phyloP scores from a whole-genome alignment of 2,113 vertebrate species.

The Taurulus bubalis region DNA sequence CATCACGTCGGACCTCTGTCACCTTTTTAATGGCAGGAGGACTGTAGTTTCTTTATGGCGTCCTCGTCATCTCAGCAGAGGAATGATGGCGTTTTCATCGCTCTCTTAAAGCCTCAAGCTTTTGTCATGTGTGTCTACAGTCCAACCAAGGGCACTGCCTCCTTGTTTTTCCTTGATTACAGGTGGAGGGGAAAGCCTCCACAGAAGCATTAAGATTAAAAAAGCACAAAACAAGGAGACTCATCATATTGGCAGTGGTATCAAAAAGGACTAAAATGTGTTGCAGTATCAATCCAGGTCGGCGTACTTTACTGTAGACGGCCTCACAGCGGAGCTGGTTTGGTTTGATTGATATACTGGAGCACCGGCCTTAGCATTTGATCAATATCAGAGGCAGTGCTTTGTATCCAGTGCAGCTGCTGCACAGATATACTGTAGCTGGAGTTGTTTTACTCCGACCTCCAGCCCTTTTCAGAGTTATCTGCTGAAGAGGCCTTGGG shows the following conservation, averaged over 20 bases:
- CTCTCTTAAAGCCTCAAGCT: slow-evolving; percentile 53
- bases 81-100: slow-evolving; percentile 56
- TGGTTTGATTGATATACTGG: slow-evolving; percentile 54
- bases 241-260: slow-evolving; percentile 2
- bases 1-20: slow-evolving; percentile 29
- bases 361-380: slow-evolving; percentile 49
- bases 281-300: slow-evolving; percentile 11
- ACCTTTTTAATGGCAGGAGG: slow-evolving; percentile 10
- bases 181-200: slow-evolving; percentile 18
- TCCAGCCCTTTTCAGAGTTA: slow-evolving; percentile 7
- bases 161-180: slow-evolving; percentile 56
- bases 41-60: slow-evolving; percentile 57
- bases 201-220: slow-evolving; percentile 35
- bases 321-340: slow-evolving; percentile 32
- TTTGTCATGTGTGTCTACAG: slow-evolving; percentile 55
- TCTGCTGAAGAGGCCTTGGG: slow-evolving; percentile 15
- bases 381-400: slow-evolving; percentile 63
- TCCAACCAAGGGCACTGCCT: slow-evolving; percentile 63
- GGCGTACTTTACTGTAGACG: slow-evolving; percentile 12
- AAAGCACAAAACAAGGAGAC: slow-evolving; percentile 11
- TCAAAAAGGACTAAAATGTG: slow-evolving; percentile 21
- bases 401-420: slow-evolving; percentile 49
- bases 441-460: slow-evolving; percentile 43
- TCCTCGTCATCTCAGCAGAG: slow-evolving; percentile 64
- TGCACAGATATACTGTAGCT: slow-evolving; percentile 29